Evolutionary conservation across 2,113 vertebrate genomes (phyloP), one percentile per base, ranked within the genome.

Genomic region (Oenanthe oenanthe): DNA sequence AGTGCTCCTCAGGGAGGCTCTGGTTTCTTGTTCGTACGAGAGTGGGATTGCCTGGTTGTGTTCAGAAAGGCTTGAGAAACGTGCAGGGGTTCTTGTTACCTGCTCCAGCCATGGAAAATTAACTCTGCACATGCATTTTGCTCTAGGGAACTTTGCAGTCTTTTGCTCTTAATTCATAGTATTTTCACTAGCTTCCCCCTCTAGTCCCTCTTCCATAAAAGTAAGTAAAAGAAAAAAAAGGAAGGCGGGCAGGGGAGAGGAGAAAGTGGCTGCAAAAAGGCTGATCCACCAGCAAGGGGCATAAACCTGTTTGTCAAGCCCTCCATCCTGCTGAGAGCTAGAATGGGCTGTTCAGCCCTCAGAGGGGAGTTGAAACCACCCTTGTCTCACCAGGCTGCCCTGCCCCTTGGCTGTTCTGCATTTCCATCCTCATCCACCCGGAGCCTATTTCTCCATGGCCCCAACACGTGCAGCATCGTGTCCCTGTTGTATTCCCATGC

Each of bases 81-180:
- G 4, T 85, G 88, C 20, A 13, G 47, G 82, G 80, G 85, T 75
- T 94, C 85, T 76, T 32, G 79, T 93, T 96, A 95, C 92, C 96
- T 96, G 93, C 88, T 90, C n/a, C 68, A 74, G 88, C 90, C 61
- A 62, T 56, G 92, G 96, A 96, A 96, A 96, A 96, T 95, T 96
- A 95, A 94, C 94, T 94, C 81, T 81, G 68, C 0, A 3, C 79
- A 9, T 86, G 63, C 72, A 71, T 70, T 86, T 88, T 73, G 78
- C 95, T 97, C 90, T 89, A 56, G 94, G 85, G 90, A 93, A 65
- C 89, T 96, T 94, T 0, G 7, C 85, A 88, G 79, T 84, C 94
- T 96, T 94, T 94, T 94, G 88, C 88, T 92, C 72, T 92, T 95
- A 90, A 94, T 95, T 95, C 88, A 58, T 0, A 3, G 38, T 88